phyloP scores from a whole-genome alignment of 2,113 vertebrate species.

The Festucalex cinctus region DNA sequence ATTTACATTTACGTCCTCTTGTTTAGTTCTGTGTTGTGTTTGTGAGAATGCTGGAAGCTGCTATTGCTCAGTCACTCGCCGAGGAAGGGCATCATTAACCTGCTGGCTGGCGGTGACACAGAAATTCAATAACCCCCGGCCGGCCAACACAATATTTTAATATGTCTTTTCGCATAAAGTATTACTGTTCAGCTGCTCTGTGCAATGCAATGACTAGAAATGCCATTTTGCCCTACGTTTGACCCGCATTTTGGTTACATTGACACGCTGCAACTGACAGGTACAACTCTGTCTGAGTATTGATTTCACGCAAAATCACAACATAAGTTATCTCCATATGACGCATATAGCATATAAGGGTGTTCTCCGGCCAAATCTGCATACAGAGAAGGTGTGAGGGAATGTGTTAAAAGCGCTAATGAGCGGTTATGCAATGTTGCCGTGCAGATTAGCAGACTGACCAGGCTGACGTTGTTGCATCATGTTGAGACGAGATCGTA shows the following conservation, averaged over 20 bases:
- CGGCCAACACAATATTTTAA: background rate
- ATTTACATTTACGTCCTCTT: too few relatives aligned
- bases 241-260: slow-evolving; percentile 4
- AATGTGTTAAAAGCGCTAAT: slow-evolving; percentile 38
- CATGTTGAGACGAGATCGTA: slow-evolving; percentile 52
- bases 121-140: background rate
- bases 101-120: background rate
- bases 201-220: slow-evolving; percentile 1
- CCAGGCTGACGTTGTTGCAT: slow-evolving; percentile 47
- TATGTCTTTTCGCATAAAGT: background rate
- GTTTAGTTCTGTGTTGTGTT: background rate
- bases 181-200: background rate
- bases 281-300: background rate
- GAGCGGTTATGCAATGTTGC: slow-evolving; percentile 53
- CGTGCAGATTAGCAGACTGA: slow-evolving; percentile 49
- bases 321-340: background rate
- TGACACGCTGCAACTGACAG: background rate
- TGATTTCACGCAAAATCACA: background rate
- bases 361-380: background rate
- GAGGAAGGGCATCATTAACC: slow-evolving; percentile 14
- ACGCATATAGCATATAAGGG: background rate
- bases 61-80: slow-evolving; percentile 12
- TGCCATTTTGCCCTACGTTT: slow-evolving; percentile 1
- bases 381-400: slow-evolving; percentile 19
- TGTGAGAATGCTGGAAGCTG: background rate